Evolutionary conservation across 2,797 vertebrate species (phyloP).

Genomic region (Melanotaenia parkinsoni): DNA sequence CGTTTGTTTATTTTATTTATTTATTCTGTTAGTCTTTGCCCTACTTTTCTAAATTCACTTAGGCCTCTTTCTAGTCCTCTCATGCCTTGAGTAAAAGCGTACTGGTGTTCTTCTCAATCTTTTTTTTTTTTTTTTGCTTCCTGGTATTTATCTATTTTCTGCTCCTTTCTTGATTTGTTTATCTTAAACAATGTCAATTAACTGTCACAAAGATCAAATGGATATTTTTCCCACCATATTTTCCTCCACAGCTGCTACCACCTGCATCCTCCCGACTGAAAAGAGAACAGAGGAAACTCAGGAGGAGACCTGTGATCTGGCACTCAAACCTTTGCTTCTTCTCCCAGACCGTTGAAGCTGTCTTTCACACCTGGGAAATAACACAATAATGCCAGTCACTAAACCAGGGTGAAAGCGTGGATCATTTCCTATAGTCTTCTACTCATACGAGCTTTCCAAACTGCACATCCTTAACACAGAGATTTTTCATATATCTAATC

Average conservation of each 20-base stretch:
- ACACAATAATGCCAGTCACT: conserved; percentile 57
- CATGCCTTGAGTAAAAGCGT: conserved; percentile 63
- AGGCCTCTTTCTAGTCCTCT: conserved; percentile 75
- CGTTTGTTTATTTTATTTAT: conserved; percentile 83
- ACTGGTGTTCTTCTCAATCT: conserved; percentile 23
- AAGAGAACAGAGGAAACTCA: conserved; percentile 27
- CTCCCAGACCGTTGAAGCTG: conserved; percentile 41
- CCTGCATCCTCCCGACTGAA: conserved; percentile 39
- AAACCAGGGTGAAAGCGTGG: conserved; percentile 26
- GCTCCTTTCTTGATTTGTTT: conserved; percentile 31
- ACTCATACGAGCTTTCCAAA: conserved; percentile 42
- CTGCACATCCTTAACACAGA: conserved; percentile 32
- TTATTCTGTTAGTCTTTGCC: conserved; percentile 83
- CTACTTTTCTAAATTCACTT: conserved; percentile 86
- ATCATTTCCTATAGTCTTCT: conserved; percentile 38
- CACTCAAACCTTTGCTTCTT: conserved; percentile 28
- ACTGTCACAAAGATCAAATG: conserved; percentile 50
- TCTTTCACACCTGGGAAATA: conserved; percentile 66
- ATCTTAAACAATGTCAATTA: conserved; percentile 71
- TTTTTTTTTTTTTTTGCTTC: conserved; percentile 42
- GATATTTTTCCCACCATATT: conserved; percentile 41
- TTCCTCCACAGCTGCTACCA: conserved; percentile 38
- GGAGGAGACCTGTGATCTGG: conserved; percentile 15
- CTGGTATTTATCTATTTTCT: conserved; percentile 62
- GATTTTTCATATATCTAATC: conserved; percentile 44